A percentile compares a stretch with the other conserved stretches of the same genome.
Evolutionary conservation across 1,140 invertebrate species (phyloP).

Genomic region (Drosophila tsacasi): DNA sequence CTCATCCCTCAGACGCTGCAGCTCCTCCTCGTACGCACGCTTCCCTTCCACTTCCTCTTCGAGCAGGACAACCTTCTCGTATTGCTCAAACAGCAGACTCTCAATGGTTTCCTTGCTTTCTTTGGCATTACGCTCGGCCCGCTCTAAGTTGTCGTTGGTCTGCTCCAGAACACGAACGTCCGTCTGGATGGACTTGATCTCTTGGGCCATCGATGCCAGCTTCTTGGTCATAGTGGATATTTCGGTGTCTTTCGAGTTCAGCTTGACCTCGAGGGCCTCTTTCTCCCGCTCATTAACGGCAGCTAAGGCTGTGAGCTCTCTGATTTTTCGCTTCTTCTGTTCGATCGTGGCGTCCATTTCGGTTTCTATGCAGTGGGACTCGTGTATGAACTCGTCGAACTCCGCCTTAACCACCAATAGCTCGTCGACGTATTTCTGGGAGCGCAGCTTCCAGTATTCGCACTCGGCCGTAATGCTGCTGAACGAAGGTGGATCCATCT

Average conservation of each 20-base stretch:
- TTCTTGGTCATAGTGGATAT: constrained; percentile 89
- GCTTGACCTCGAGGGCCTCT: constrained; percentile 93
- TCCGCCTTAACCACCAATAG: constrained; percentile 90
- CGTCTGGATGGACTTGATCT: constrained; percentile 92
- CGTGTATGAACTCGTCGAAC: constrained; percentile 95
- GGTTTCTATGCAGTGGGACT: constrained; percentile 95
- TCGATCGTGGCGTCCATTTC: constrained; percentile 97
- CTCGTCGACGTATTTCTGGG: constrained; percentile 86
- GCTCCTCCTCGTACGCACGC: constrained; percentile 93
- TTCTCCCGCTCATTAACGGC: constrained; percentile 93
- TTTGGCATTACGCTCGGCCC: constrained; percentile 95
- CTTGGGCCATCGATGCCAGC: constrained; percentile 91
- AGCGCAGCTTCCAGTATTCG: constrained; percentile 88
- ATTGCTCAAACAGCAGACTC: constrained; percentile 95
- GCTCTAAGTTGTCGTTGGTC: constrained; percentile 98
- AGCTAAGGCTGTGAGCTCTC: constrained; percentile 92
- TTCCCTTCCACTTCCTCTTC: constrained; percentile 99
- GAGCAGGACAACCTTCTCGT: constrained; percentile 97
- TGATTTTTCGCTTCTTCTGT: constrained; percentile 93
- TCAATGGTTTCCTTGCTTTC: constrained; percentile 97
- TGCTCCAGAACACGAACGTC: constrained; percentile 98
- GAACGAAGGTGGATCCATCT: constrained; percentile 72
- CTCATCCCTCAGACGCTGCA: constrained; percentile 98
- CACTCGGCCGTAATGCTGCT: constrained; percentile 87
- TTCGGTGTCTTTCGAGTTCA: constrained; percentile 91